Evolutionary conservation across 2,797 vertebrate genomes (phyloP).

Genomic region (Phyllotis vaccarum): DNA sequence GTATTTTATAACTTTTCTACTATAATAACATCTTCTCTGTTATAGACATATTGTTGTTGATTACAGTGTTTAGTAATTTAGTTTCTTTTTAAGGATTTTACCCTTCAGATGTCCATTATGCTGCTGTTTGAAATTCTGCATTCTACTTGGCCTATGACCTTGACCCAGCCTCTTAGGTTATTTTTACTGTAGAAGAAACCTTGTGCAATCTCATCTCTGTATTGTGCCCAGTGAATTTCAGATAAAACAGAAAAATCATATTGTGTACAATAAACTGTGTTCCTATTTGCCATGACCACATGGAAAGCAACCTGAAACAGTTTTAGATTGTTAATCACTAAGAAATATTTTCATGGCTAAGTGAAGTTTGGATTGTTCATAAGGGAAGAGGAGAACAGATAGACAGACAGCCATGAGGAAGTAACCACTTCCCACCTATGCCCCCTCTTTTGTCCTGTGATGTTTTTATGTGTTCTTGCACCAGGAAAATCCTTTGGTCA

Average conservation of each 20-base stretch:
- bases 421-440: neutral
- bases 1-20: neutral
- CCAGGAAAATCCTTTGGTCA: neutral
- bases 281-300: neutral
- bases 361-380: neutral
- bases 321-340: neutral
- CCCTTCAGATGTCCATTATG: neutral
- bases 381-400: neutral
- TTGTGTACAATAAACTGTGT: neutral
- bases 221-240: neutral
- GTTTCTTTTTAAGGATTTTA: neutral
- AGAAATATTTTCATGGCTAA: neutral
- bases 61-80: neutral
- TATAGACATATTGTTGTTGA: neutral
- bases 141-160: neutral
- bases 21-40: neutral
- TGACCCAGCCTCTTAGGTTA: neutral
- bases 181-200: neutral
- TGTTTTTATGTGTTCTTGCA: neutral
- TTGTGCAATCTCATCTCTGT: neutral
- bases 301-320: neutral
- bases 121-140: neutral
- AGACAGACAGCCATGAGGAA: neutral
- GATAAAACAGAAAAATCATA: neutral
- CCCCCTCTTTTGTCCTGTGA: fast-evolving